Conservation (phyloP, 2,113 vertebrate genomes). For the Nyctereutes procyonoides region DNA sequence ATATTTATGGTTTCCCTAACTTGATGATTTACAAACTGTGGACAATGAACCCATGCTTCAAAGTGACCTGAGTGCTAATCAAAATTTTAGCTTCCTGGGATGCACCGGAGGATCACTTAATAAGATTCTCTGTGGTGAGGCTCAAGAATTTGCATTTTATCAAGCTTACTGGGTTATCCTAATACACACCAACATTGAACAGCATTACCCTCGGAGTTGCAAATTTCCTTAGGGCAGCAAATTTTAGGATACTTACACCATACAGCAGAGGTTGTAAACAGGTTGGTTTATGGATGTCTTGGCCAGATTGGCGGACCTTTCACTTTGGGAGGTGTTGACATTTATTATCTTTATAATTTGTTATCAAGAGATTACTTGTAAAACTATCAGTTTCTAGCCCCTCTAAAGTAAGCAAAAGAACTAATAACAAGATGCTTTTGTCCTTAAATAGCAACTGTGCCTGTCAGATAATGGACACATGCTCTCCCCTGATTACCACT, state of each 20-base stretch:
- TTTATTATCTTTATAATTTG: neutral
- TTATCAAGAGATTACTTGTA: neutral
- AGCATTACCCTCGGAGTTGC: neutral
- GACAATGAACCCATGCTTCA: neutral
- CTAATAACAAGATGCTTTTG: neutral
- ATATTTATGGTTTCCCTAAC: neutral
- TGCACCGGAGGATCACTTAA: neutral
- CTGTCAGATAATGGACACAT: neutral
- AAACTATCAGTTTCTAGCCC: neutral
- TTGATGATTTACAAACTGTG: neutral
- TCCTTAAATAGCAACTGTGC: neutral
- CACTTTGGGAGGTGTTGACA: neutral
- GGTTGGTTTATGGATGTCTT: neutral
- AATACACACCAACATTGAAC: rapidly evolving
- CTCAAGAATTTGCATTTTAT: neutral
- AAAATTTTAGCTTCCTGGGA: neutral
- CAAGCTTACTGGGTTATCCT: neutral
- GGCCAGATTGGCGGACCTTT: neutral
- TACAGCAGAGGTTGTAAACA: neutral
- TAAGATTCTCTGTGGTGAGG: neutral
- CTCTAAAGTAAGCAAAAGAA: neutral
- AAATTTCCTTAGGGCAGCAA: neutral
- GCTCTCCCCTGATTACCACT: neutral
- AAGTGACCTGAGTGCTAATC: neutral
- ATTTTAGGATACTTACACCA: neutral